Base-by-base conservation (phyloP, 2,888 invertebrate species). In the Napeogenes inachia region DNA sequence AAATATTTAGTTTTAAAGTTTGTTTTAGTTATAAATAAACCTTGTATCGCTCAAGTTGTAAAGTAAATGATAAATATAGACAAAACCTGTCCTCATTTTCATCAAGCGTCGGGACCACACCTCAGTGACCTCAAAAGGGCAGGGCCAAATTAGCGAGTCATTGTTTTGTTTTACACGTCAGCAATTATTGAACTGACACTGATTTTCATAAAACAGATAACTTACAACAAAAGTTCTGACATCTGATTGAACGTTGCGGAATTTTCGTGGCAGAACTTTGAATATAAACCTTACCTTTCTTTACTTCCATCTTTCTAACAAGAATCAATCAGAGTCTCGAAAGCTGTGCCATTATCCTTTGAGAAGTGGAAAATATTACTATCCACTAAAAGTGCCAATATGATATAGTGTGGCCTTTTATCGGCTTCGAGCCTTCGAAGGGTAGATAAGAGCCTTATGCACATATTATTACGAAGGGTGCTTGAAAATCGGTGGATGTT, bases 81-180 rank as follows among this genome's bases (percentile, higher is more conserved):
- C 47, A 47, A 6, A 13, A 47, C 30, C 30, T 50, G 50, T 50
- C 50, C 57, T 63, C 54, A 50, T 53, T 54, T 55, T 63, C 65
- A 68, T 69, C 65, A 69, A 62, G 61, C 59, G 62, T 30, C 64
- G 73, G 65, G 61, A 71, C 83, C 86, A 75, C 86, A 78, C 87
- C 86, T 82, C 71, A 66, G 75, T 85, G 87, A 85, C 85, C 83
- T 86, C 84, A 81, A 71, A 62, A 71, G 73, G 75, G 75, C 75
- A 70, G 73, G 72, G 76, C 79, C 72, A 77, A 86, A 88, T 87
- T 85, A 86, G 84, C 87, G 74, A 89, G 82, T 89, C 89, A 89
- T 85, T 88, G 87, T 87, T 89, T 87, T 88, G 86, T 83, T 88
- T 89, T 88, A 87, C 87, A 88, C 89, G 86, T 89, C 87, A 87